phyloP scores from a whole-genome alignment of 2,888 invertebrate species.

The Chalcosyrphus nemorum region DNA sequence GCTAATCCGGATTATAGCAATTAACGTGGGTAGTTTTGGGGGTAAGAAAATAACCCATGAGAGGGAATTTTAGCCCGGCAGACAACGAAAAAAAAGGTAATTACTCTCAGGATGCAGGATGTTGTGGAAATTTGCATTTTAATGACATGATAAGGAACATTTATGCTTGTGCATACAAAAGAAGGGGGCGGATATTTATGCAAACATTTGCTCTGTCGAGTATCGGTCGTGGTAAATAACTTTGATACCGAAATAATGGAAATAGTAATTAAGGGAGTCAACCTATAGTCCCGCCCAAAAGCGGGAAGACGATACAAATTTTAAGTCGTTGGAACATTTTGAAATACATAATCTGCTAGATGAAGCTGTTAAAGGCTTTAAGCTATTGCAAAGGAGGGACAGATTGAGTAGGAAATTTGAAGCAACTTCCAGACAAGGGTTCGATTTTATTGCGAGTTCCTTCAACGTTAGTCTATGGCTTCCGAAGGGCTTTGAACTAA shows the following conservation, averaged over 20 bases:
- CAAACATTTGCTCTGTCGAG: background rate
- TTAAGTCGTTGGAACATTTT: too few species aligned
- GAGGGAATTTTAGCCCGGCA: background rate
- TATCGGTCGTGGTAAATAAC: background rate
- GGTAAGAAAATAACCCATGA: background rate
- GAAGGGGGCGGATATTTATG: background rate
- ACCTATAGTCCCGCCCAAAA: too few species aligned
- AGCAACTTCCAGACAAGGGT: too few species aligned
- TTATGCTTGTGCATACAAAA: background rate
- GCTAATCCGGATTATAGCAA: background rate
- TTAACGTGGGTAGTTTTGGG: background rate
- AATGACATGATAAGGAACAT: background rate
- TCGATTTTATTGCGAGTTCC: too few species aligned
- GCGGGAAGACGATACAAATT: too few species aligned
- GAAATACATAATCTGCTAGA: too few species aligned
- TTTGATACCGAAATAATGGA: background rate
- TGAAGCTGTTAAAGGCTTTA: too few species aligned
- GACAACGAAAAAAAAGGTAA: background rate
- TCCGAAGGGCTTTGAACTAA: too few species aligned
- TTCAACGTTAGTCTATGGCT: too few species aligned
- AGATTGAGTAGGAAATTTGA: too few species aligned
- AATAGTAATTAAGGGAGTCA: background rate
- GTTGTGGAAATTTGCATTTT: background rate
- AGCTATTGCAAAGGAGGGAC: too few species aligned
- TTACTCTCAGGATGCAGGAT: background rate